phyloP scores from a whole-genome alignment of 2,113 vertebrate species.

The Condylura cristata region DNA sequence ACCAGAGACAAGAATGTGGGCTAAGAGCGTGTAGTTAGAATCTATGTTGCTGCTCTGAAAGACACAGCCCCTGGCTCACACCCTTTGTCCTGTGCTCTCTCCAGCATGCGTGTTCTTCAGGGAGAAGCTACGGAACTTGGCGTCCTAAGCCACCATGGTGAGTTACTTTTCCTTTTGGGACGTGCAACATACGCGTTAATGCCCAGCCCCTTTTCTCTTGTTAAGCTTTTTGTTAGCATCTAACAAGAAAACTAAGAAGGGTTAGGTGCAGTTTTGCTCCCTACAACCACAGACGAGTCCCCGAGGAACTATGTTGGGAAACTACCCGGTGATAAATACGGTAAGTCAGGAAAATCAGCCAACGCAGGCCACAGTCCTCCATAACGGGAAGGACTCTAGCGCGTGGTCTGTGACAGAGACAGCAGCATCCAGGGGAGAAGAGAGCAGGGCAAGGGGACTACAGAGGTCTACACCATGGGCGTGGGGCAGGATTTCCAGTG shows the following conservation, averaged over 20 bases:
- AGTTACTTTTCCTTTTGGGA: background rate
- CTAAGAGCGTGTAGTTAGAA: background rate
- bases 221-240: background rate
- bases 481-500: background rate
- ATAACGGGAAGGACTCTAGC: accelerated
- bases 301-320: background rate
- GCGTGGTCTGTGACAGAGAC: background rate
- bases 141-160: too few relatives aligned
- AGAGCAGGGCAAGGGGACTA: too few relatives aligned
- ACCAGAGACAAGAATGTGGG: background rate
- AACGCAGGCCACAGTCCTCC: accelerated
- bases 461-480: background rate
- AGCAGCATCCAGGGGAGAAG: background rate
- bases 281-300: background rate
- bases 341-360: background rate
- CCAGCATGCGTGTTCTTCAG: background rate
- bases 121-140: background rate
- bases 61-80: background rate
- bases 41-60: background rate
- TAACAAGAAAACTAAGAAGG: background rate
- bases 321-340: background rate
- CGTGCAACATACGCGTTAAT: too few relatives aligned
- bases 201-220: background rate
- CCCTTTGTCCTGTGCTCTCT: background rate
- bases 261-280: background rate